These are phyloP conservation scores for Eristalis tenax DNA, from an alignment of 2,888 invertebrate species.

Conservation along the genomic window DNA sequence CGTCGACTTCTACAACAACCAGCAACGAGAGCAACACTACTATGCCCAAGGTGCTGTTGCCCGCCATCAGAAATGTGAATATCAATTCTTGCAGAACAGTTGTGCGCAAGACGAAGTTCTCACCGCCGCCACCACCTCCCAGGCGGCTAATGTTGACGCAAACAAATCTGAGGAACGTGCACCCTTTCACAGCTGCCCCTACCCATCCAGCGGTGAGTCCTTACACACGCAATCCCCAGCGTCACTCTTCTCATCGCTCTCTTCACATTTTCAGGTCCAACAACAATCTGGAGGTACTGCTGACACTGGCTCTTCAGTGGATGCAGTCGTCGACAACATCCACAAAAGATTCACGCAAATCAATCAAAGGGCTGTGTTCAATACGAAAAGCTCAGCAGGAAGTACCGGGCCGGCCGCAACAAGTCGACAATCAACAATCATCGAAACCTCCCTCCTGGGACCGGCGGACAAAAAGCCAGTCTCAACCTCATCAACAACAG, in stretches of 20 bases:
- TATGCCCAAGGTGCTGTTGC: conserved; percentile 72
- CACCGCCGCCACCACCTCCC: conserved; percentile 79
- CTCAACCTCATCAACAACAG: conserved; percentile 80
- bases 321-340: conserved; percentile 80
- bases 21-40: conserved; percentile 83
- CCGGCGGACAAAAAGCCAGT: conserved; percentile 76
- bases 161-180: conserved; percentile 76
- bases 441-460: conserved; percentile 80
- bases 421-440: conserved; percentile 78
- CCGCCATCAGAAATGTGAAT: conserved; percentile 38
- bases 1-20: conserved; percentile 84
- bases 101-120: conserved; percentile 73
- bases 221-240: no score
- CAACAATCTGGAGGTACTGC: conserved; percentile 80
- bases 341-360: conserved; percentile 75
- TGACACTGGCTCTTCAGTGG: conserved; percentile 82
- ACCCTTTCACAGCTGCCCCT: conserved; percentile 66
- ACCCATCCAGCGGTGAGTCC: conserved; percentile 74
- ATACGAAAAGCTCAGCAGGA: conserved; percentile 73
- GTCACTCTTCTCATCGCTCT: background rate
- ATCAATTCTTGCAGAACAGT: conserved; percentile 72
- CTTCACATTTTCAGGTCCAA: conserved; percentile 72
- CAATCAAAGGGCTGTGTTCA: conserved; percentile 79
- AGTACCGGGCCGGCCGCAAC: conserved; percentile 75
- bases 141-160: conserved; percentile 80